Percentiles rank a stretch among this genome's conserved stretches.
These are phyloP conservation scores for Lutraria lutraria DNA, from an alignment of 2,888 invertebrate genomes.

Conservation along the genomic window DNA sequence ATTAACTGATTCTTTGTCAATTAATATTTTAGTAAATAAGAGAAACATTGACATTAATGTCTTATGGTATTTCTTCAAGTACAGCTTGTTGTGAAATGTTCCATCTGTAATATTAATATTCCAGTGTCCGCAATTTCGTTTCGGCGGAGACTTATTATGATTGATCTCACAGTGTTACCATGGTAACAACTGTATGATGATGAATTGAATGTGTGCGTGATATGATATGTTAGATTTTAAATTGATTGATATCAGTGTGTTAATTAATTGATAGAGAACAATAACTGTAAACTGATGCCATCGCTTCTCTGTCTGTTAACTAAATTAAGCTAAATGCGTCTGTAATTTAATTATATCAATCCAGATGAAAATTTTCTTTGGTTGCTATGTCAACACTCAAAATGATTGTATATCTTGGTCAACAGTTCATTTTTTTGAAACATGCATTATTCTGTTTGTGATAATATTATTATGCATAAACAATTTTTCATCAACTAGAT, in stretches of 20 bases:
- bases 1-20: too few relatives aligned
- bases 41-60: neutral
- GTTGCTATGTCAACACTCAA: too few relatives aligned
- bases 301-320: too few relatives aligned
- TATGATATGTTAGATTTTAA: neutral
- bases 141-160: constrained; percentile 5
- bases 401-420: too few relatives aligned
- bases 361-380: too few relatives aligned
- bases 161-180: constrained; percentile 11
- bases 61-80: neutral
- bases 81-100: neutral
- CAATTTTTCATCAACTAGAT: too few relatives aligned
- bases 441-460: too few relatives aligned
- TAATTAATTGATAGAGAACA: neutral
- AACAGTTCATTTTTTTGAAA: too few relatives aligned
- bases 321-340: too few relatives aligned
- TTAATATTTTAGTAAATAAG: too few relatives aligned
- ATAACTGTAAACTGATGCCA: neutral
- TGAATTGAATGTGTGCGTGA: neutral
- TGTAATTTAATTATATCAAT: too few relatives aligned
- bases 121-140: neutral
- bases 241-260: neutral
- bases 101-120: neutral
- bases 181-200: neutral
- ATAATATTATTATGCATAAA: too few relatives aligned